Evolutionary conservation across 2,888 invertebrate genomes (phyloP), one percentile per base, ranked within the genome.

Genomic region (Melitaea athalia): DNA sequence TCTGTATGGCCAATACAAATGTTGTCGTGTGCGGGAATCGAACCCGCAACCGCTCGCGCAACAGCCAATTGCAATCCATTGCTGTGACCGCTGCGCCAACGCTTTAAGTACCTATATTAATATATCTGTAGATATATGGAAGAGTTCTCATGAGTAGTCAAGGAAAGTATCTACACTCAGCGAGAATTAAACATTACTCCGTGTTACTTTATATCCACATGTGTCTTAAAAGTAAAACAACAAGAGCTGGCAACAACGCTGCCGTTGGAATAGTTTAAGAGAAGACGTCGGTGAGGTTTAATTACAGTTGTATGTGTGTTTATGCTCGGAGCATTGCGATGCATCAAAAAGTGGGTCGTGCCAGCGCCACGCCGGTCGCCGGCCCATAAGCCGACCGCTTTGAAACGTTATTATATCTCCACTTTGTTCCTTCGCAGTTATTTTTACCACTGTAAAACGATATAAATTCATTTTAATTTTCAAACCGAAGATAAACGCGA

Each of bases 261-360:
- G 38, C 66, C 38, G 63, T 68, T 42, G 67, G 64, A 67, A 68
- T 70, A 67, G 67, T 70, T 72, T 72, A 63, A n/a, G 69, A 71
- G 68, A 59, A 72, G 70, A 70, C 64, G 67, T 61, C 60, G 17
- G 42, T 59, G 59, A 63, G 67, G 62, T 71, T 69, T 73, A 76
- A 73, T 73, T 71, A 74, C 69, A 65, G 66, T 67, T 62, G 64
- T 64, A 68, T 72, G 62, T 63, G 62, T 64, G 64, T 68, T 67
- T 70, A 64, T 50, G 68, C 67, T 62, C 67, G 45, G 62, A 52
- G 55, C 53, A 63, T 49, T 63, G 70, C 72, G 70, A 68, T 68
- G 72, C 67, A 70, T 59, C 60, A 75, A 79, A 77, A 89, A 88
- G 80, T 88, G 80, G 89, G 88, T 86, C 87, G 86, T 72, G 76